These are phyloP conservation scores for Petrocephalus microphthalmus DNA, from an alignment of 2,113 vertebrate genomes.

Conservation along the genomic window DNA sequence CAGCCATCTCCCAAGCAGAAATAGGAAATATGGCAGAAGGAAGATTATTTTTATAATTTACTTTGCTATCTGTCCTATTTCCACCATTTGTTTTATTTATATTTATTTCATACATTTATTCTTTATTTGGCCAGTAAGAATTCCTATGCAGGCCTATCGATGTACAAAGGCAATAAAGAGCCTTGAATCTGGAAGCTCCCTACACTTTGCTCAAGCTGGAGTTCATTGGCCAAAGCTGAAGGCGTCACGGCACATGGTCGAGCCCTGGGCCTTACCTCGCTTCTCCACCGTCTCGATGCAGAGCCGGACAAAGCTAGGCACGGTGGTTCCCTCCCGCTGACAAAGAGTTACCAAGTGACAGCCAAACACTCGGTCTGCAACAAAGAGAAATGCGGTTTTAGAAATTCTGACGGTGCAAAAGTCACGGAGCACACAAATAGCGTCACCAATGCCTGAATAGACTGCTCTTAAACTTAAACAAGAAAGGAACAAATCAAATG, in stretches of 20 bases:
- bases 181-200: background rate
- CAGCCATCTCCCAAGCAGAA: background rate
- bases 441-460: background rate
- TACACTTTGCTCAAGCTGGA: background rate
- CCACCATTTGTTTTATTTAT: background rate
- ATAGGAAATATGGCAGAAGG: background rate
- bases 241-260: background rate
- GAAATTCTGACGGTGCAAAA: background rate
- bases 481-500: background rate
- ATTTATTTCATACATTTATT: background rate
- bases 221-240: background rate
- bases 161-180: background rate
- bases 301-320: conserved; percentile 75
- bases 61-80: background rate
- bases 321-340: conserved; percentile 73
- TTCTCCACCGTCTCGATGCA: conserved; percentile 81
- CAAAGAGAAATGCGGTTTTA: conserved; percentile 28
- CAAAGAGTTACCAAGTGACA: conserved; percentile 77
- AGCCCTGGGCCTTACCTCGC: conserved; percentile 61
- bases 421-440: background rate
- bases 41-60: background rate
- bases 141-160: background rate
- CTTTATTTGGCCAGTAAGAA: background rate
- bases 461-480: background rate
- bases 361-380: conserved; percentile 86